A percentile compares a stretch with the other conserved stretches of the same genome.
Evolutionary conservation across 2,888 invertebrate genomes (phyloP).

Genomic region (Subacronicta megacephala): DNA sequence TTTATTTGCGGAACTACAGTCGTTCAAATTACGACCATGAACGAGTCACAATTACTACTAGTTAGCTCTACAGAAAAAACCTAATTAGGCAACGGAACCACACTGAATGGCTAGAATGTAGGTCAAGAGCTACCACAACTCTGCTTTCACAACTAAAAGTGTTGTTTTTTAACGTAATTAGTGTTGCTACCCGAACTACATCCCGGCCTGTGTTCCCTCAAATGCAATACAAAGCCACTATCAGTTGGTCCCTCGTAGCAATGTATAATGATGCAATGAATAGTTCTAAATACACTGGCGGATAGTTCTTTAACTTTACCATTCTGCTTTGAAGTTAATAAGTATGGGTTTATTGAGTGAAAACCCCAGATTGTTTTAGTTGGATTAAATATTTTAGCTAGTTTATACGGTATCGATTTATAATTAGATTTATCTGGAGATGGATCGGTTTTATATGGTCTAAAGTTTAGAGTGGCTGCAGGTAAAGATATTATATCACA

Average conservation of each 20-base stretch:
- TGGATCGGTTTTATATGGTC: neutral
- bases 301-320: conserved; percentile 52
- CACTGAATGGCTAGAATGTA: conserved; percentile 53
- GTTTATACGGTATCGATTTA: conserved; percentile 18
- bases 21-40: conserved; percentile 10
- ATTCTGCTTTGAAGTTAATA: conserved; percentile 50
- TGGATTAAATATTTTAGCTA: conserved; percentile 42
- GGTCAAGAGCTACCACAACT: conserved; percentile 67
- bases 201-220: conserved; percentile 55
- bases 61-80: conserved; percentile 31
- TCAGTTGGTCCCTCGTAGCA: conserved; percentile 38
- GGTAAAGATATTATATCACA: neutral
- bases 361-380: conserved; percentile 52
- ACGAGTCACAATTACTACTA: conserved; percentile 39
- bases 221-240: conserved; percentile 58
- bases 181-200: conserved; percentile 74
- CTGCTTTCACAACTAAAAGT: conserved; percentile 70
- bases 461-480: neutral
- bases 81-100: conserved; percentile 46
- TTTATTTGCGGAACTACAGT: neutral
- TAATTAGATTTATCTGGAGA: neutral
- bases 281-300: conserved; percentile 37
- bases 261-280: neutral
- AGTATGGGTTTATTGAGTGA: conserved; percentile 54
- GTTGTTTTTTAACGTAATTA: conserved; percentile 85